phyloP scores from a whole-genome alignment of 2,113 vertebrate species.

The Miniopterus natalensis region DNA sequence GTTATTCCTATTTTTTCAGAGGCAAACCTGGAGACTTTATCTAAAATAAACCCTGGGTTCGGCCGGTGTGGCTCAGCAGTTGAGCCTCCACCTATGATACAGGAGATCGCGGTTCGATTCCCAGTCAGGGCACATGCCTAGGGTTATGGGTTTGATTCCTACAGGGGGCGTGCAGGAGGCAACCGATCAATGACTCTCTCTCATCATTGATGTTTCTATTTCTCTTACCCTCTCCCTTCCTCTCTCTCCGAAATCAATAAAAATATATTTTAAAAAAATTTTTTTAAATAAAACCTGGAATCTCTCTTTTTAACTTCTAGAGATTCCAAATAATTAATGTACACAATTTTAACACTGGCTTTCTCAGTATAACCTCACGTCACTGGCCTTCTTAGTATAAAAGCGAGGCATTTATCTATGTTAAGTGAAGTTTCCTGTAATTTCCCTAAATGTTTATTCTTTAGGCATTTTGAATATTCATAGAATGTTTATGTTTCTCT shows the following conservation, averaged over 20 bases:
- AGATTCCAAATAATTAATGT: not conserved
- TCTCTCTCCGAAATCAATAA: no score
- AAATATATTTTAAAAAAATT: no score
- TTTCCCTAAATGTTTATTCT: not conserved
- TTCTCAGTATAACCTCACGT: not conserved
- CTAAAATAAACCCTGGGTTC: not conserved
- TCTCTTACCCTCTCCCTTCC: no score
- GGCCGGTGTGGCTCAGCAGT: no score
- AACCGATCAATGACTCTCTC: no score
- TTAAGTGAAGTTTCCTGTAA: slow-evolving; percentile 37
- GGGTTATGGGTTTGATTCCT: no score
- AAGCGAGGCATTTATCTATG: not conserved
- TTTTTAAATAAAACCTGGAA: not conserved
- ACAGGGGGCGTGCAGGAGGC: no score
- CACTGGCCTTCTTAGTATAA: not conserved
- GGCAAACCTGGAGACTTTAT: not conserved
- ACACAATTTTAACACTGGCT: not conserved
- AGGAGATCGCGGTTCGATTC: no score
- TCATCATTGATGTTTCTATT: no score
- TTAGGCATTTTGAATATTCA: not conserved
- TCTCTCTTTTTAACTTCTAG: not conserved
- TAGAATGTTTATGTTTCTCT: not conserved
- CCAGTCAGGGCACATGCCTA: no score
- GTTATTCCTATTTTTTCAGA: not conserved
- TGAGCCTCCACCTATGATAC: no score